Conservation (phyloP, 2,797 vertebrate genomes). For the Sciaenops ocellatus region DNA sequence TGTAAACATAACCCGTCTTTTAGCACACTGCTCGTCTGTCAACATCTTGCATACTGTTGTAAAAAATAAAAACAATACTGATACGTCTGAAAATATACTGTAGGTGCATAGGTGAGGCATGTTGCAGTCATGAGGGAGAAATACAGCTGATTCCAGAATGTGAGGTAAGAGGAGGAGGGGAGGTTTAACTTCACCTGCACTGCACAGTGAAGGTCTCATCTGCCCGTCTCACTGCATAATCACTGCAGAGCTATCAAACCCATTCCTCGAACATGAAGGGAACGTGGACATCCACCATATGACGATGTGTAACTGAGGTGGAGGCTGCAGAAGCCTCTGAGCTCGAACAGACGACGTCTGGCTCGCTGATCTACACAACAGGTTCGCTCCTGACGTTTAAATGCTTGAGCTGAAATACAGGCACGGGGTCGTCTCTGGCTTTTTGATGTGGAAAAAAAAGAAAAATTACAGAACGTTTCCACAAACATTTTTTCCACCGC, state of each 20-base stretch:
- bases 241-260: not conserved
- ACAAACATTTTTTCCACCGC: conserved; percentile 14
- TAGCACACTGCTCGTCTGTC: not conserved
- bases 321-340: conserved; percentile 9
- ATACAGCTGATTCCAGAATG: conserved; percentile 21
- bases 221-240: conserved; percentile 2
- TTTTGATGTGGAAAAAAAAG: conserved; percentile 24
- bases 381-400: not conserved
- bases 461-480: not conserved
- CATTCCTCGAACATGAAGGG: conserved; percentile 9
- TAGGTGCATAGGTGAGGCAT: conserved; percentile 17
- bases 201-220: not conserved
- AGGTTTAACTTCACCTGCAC: not conserved
- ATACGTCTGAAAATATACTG: not conserved
- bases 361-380: conserved; percentile 12
- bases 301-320: conserved; percentile 8
- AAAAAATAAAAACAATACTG: not conserved
- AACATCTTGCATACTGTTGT: not conserved
- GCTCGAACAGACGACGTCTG: not conserved
- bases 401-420: conserved; percentile 36
- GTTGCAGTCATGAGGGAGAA: conserved; percentile 18
- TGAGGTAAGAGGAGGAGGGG: not conserved
- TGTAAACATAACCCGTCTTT: not conserved
- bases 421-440: conserved; percentile 29
- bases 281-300: not conserved